A percentile compares a stretch with the other conserved stretches of the same genome.
Conservation (phyloP, 2,113 vertebrate genomes). For the Anoplopoma fimbria region DNA sequence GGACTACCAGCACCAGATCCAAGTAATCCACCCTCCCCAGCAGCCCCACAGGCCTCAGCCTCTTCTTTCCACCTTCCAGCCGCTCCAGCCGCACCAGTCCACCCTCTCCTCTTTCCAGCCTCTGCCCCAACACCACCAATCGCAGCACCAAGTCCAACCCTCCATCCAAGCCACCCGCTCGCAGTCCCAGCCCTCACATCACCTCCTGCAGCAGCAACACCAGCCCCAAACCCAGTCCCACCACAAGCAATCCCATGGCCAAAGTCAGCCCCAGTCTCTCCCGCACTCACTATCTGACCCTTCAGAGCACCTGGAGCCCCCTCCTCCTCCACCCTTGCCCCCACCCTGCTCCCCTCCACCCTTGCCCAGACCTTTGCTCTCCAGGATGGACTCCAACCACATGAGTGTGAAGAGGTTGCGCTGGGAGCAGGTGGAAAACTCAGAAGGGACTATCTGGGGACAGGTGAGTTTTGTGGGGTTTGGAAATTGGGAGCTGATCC, state of each 20-base stretch:
- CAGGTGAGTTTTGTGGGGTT: slow-evolving; percentile 84
- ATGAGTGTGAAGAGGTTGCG: slow-evolving; percentile 97
- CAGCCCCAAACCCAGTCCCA: slow-evolving; percentile 72
- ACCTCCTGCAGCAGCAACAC: slow-evolving; percentile 73
- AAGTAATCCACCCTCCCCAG: slow-evolving; percentile 81
- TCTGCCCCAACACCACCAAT: slow-evolving; percentile 69
- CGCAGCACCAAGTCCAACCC: slow-evolving; percentile 73
- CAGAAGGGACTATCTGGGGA: slow-evolving; percentile 98
- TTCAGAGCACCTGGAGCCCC: slow-evolving; percentile 76
- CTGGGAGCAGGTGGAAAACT: slow-evolving; percentile 99
- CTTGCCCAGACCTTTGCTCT: slow-evolving; percentile 82
- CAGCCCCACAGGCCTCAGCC: slow-evolving; percentile 80
- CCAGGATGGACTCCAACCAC: slow-evolving; percentile 91
- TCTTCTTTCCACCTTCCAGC: slow-evolving; percentile 81
- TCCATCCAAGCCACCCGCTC: slow-evolving; percentile 76
- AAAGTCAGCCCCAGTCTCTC: slow-evolving; percentile 71
- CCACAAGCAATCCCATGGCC: slow-evolving; percentile 72
- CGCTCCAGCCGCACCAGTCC: slow-evolving; percentile 77
- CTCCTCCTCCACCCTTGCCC: slow-evolving; percentile 83
- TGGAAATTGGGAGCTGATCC: not conserved
- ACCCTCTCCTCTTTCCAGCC: slow-evolving; percentile 81
- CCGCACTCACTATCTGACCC: slow-evolving; percentile 77
- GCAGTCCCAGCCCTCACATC: slow-evolving; percentile 81
- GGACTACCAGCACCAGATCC: slow-evolving; percentile 78
- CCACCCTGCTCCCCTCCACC: slow-evolving; percentile 85